These are phyloP conservation scores for Eira barbara DNA, from an alignment of 2,113 vertebrate species.

Conservation along the genomic window DNA sequence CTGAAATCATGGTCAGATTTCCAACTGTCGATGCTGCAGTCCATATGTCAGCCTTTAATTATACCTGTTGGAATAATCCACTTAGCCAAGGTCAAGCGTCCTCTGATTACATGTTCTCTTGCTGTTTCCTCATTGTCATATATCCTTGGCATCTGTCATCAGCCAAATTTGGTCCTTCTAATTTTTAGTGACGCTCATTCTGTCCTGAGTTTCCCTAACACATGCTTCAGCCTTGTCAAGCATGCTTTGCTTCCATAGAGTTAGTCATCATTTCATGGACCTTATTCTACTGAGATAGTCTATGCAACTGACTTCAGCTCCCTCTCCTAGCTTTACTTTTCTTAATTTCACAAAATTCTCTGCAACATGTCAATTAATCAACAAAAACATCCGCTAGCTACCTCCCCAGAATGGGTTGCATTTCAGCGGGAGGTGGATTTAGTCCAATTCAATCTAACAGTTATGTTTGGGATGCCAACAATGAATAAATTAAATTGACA, in stretches of 20 bases:
- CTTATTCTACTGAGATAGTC: not conserved
- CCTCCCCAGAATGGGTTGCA: not conserved
- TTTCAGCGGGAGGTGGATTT: not conserved
- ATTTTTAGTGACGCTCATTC: constrained; percentile 27
- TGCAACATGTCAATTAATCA: not conserved
- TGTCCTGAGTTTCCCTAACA: not conserved
- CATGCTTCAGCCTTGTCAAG: not conserved
- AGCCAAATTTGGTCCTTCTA: not conserved
- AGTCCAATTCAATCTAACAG: not conserved
- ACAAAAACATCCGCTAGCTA: not conserved
- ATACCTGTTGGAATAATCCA: constrained; percentile 57
- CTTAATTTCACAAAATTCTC: not conserved
- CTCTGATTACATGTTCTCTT: constrained; percentile 38
- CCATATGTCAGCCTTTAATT: constrained; percentile 48
- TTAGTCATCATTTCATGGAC: not conserved
- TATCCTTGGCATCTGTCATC: constrained; percentile 39
- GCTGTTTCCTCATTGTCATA: constrained; percentile 10
- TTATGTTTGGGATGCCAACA: not conserved
- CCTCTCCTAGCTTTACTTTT: not conserved
- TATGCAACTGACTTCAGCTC: not conserved
- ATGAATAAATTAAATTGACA: not conserved
- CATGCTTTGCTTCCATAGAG: not conserved
- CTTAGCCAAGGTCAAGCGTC: constrained; percentile 42
- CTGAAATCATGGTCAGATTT: not conserved
- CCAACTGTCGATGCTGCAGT: not conserved